Percentiles rank a stretch among this genome's conserved stretches.
Conservation (phyloP, 92 coral and sea anemone species). For the Paramuricea clavata region DNA sequence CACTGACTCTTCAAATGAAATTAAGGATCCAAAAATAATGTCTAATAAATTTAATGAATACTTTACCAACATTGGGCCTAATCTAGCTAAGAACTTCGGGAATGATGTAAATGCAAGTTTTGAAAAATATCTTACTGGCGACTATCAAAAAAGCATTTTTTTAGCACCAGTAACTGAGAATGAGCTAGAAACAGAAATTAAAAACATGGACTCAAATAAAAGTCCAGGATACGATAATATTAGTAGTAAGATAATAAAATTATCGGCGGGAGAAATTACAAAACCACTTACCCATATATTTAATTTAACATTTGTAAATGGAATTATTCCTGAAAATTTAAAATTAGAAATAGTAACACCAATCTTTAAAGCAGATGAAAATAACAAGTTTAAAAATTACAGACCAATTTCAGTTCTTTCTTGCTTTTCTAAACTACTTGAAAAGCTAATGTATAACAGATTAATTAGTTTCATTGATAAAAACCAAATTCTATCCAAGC, state of each 20-base stretch:
- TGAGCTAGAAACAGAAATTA: neutral
- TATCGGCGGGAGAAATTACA: neutral
- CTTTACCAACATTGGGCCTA: neutral
- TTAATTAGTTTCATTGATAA: neutral
- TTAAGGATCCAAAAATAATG: neutral
- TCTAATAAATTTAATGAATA: neutral
- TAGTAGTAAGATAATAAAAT: neutral
- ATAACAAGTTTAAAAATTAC: neutral
- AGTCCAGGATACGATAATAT: neutral
- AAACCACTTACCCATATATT: no score
- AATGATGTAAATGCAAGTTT: neutral
- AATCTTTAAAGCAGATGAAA: neutral
- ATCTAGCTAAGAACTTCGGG: neutral
- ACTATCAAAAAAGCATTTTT: neutral
- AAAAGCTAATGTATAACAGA: neutral
- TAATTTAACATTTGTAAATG: neutral
- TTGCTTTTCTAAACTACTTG: neutral
- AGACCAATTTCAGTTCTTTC: conserved; percentile 1
- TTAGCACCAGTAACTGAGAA: neutral
- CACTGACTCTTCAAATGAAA: no score
- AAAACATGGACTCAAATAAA: neutral
- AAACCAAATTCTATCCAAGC: no score
- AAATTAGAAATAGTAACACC: neutral
- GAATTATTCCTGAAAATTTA: neutral
- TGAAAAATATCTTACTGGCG: neutral